Evolutionary conservation across 2,888 invertebrate genomes (phyloP).

Genomic region (Patella pellucida): DNA sequence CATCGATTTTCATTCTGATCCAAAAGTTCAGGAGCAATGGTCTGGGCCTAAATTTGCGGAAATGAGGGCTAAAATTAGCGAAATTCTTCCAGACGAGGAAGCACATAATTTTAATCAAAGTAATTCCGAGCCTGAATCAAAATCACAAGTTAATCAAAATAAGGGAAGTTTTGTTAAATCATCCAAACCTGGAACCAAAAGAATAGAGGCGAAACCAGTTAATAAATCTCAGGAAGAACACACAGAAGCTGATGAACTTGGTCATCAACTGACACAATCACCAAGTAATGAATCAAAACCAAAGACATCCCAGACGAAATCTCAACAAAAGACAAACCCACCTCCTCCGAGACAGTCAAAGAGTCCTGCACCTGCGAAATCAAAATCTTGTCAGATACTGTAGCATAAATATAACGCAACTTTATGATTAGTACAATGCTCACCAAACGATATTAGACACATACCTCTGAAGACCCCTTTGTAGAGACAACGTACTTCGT

Average conservation of each 20-base stretch:
- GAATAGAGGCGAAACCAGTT: background rate
- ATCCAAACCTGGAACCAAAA: background rate
- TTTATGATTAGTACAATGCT: too few species aligned
- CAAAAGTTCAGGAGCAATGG: constrained; percentile 47
- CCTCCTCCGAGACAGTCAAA: background rate
- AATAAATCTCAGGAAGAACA: background rate
- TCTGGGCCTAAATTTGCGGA: constrained; percentile 51
- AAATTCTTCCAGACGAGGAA: constrained; percentile 24
- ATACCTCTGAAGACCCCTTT: too few species aligned
- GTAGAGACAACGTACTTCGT: too few species aligned
- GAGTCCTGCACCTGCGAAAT: background rate
- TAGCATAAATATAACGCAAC: background rate
- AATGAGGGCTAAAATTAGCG: constrained; percentile 42
- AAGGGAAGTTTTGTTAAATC: background rate
- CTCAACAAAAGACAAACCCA: background rate
- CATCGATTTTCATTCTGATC: constrained; percentile 43
- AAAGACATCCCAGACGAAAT: background rate
- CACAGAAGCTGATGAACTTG: background rate
- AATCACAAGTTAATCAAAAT: background rate
- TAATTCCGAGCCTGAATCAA: too few species aligned
- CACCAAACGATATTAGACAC: too few species aligned
- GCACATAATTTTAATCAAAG: too few species aligned
- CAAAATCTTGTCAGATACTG: background rate
- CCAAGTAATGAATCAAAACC: background rate
- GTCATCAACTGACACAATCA: background rate